phyloP scores from a whole-genome alignment of 2,113 vertebrate species.

The Lontra canadensis region DNA sequence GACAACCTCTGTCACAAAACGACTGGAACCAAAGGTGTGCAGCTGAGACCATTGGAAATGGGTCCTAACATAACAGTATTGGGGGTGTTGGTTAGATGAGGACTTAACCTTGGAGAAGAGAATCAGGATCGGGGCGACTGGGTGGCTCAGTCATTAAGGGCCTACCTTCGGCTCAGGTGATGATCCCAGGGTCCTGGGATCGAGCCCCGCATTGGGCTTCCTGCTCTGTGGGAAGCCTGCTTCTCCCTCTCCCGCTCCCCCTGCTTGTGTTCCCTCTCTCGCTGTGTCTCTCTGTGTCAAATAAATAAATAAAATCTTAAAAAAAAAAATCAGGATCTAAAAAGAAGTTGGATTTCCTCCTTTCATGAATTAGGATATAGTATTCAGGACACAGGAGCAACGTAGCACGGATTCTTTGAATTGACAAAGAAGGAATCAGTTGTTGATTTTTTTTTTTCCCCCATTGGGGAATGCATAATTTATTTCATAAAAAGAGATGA shows the following conservation, averaged over 20 bases:
- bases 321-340: neutral
- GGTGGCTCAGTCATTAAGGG: too few relatives aligned
- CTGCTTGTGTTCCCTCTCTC: too few relatives aligned
- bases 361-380: neutral
- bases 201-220: too few relatives aligned
- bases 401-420: neutral
- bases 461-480: neutral
- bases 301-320: too few relatives aligned
- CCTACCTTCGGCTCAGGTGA: too few relatives aligned
- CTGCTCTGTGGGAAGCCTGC: too few relatives aligned
- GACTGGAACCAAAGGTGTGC: neutral
- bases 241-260: too few relatives aligned
- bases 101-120: neutral
- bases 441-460: neutral
- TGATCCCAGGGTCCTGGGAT: too few relatives aligned
- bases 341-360: neutral
- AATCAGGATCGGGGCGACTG: neutral
- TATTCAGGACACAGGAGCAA: neutral
- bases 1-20: accelerated
- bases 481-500: neutral
- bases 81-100: neutral
- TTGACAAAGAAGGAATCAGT: neutral
- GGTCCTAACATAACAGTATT: accelerated
- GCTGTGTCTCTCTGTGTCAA: too few relatives aligned
- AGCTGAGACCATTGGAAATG: neutral